A percentile compares a stretch with the other conserved stretches of the same genome.
Evolutionary conservation across 2,797 vertebrate genomes (phyloP).

Genomic region (Danio jaintianensis): DNA sequence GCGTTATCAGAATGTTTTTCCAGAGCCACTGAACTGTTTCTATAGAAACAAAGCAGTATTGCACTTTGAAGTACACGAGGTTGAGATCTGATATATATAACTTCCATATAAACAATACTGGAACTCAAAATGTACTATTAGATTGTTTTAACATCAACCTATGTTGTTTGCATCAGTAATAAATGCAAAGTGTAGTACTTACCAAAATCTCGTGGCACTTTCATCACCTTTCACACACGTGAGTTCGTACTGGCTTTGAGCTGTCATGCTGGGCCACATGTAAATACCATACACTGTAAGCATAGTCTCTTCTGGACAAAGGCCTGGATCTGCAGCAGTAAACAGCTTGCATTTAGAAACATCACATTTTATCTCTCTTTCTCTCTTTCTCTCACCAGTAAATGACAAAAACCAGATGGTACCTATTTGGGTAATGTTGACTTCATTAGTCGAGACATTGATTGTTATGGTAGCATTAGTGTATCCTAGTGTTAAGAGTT

Average conservation of each 20-base stretch:
- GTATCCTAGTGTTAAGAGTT: slow-evolving; percentile 62
- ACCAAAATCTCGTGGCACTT: slow-evolving; percentile 77
- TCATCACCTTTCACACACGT: slow-evolving; percentile 63
- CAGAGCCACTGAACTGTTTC: slow-evolving; percentile 44
- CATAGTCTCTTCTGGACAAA: slow-evolving; percentile 68
- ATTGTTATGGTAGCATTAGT: slow-evolving; percentile 60
- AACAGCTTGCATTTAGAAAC: neutral
- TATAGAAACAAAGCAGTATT: slow-evolving; percentile 55
- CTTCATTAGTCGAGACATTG: slow-evolving; percentile 18
- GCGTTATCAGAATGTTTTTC: slow-evolving; percentile 46
- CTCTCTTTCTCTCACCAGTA: neutral
- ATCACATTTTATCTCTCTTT: neutral
- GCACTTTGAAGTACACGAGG: neutral
- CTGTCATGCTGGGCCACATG: slow-evolving; percentile 71
- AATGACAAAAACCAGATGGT: neutral
- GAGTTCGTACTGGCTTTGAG: slow-evolving; percentile 64
- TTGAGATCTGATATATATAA: neutral
- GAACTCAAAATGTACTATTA: no score
- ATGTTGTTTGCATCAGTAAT: neutral
- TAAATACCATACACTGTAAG: slow-evolving; percentile 71
- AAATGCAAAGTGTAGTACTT: slow-evolving; percentile 46
- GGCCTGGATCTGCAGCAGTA: slow-evolving; percentile 68
- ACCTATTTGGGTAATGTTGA: slow-evolving; percentile 71
- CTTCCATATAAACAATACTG: neutral
- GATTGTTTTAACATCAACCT: neutral